Percentiles rank a stretch among this genome's conserved stretches.
These are phyloP conservation scores for Otus sunia DNA, from an alignment of 2,113 vertebrate species.

Conservation along the genomic window DNA sequence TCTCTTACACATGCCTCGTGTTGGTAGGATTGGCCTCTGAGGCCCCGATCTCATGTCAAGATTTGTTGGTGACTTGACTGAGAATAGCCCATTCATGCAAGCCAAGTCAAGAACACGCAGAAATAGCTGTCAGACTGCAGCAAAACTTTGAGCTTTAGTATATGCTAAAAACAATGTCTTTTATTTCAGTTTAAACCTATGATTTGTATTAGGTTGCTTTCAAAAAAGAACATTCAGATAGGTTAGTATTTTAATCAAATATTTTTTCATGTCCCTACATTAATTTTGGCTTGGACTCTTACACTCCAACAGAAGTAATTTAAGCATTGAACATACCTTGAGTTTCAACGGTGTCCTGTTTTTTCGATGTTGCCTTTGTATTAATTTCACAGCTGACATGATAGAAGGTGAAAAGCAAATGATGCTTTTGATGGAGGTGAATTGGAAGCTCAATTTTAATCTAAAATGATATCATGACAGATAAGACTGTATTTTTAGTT, in stretches of 20 bases:
- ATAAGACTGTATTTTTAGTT: conserved; percentile 27
- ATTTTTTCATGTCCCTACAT: not conserved
- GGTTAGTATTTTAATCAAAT: not conserved
- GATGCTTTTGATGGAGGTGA: conserved; percentile 94
- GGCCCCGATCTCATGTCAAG: not conserved
- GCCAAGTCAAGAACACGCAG: not conserved
- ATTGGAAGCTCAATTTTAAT: conserved; percentile 95
- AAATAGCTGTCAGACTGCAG: not conserved
- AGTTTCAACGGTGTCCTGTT: conserved; percentile 88
- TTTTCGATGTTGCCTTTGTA: conserved; percentile 90
- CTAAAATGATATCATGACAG: conserved; percentile 77
- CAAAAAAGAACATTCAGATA: not conserved
- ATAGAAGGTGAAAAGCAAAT: conserved; percentile 96
- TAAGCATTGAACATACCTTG: conserved; percentile 79
- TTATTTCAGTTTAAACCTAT: not conserved
- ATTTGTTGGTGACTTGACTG: not conserved
- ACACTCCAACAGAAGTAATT: conserved; percentile 8
- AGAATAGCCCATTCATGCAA: not conserved
- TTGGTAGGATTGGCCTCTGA: not conserved
- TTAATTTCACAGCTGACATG: conserved; percentile 97
- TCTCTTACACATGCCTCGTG: not conserved
- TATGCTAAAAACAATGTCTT: not conserved
- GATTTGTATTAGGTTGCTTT: not conserved
- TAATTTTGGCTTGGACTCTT: not conserved
- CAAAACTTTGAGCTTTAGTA: not conserved